Percentiles rank a stretch among this genome's conserved stretches.
Conservation (phyloP, 2,797 vertebrate species). For the Tiaroga cobitis region DNA sequence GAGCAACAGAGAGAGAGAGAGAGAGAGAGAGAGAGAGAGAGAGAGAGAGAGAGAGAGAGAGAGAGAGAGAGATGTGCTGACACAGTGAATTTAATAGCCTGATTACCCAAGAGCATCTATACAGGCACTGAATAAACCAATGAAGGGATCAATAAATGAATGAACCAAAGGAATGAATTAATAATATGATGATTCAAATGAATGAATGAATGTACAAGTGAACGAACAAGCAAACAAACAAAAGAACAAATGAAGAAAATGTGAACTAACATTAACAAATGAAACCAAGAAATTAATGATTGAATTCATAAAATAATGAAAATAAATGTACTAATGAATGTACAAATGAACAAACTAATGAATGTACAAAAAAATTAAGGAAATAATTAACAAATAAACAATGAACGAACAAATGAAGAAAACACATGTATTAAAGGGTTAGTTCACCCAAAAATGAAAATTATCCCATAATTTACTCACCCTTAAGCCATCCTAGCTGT, state of each 20-base stretch:
- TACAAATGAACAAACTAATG: background rate
- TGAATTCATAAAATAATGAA: background rate
- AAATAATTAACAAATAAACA: background rate
- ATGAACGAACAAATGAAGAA: background rate
- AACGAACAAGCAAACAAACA: background rate
- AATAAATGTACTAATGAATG: no score
- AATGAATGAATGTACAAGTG: background rate
- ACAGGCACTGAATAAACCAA: background rate
- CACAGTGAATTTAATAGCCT: background rate
- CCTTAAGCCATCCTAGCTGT: no score
- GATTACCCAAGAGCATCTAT: background rate
- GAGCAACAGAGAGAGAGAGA: no score
- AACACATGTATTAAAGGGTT: background rate
- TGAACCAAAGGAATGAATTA: background rate
- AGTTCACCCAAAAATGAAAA: no score
- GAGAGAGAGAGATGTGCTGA: conserved; percentile 18
- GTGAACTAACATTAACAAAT: background rate
- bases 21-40: conserved; percentile 1
- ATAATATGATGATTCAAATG: background rate
- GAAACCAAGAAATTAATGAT: background rate
- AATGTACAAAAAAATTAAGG: background rate
- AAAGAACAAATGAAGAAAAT: background rate
- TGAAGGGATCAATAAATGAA: background rate
- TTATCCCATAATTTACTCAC: no score
- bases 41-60: conserved; percentile 28